phyloP scores from a whole-genome alignment of 2,888 invertebrate genomes.

The Tetragonula carbonaria region DNA sequence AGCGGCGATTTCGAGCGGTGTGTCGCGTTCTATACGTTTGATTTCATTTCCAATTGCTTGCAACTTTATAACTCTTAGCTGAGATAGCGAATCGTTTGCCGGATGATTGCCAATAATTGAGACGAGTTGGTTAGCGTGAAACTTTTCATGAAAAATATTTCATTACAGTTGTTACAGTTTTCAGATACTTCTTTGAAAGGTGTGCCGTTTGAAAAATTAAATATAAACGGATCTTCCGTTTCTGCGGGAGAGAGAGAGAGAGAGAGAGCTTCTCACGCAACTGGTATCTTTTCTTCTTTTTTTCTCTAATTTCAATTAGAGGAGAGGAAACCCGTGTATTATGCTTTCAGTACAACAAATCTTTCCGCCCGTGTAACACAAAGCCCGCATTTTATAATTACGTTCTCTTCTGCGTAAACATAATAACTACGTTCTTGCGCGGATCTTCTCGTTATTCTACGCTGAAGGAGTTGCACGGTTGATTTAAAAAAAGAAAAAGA shows the following conservation, averaged over 20 bases:
- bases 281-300: not conserved
- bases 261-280: not conserved
- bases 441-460: not conserved
- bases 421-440: not conserved
- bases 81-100: constrained; percentile 6
- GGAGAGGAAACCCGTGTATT: not conserved
- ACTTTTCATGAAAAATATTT: too few species aligned
- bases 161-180: too few species aligned
- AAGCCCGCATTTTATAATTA: not conserved
- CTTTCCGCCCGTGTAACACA: not conserved
- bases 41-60: constrained; percentile 47
- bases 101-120: constrained; percentile 11
- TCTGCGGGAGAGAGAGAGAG: not conserved
- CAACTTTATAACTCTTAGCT: constrained; percentile 34
- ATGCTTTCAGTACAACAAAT: not conserved
- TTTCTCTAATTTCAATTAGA: not conserved
- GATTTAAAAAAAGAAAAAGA: too few species aligned
- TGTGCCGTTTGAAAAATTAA: too few species aligned
- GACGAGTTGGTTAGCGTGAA: not conserved
- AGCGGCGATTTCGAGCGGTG: constrained; percentile 37
- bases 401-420: not conserved
- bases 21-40: constrained; percentile 38
- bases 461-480: too few species aligned
- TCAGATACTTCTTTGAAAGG: too few species aligned
- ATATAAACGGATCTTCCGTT: not conserved